Conservation (phyloP, 2,113 vertebrate species). For the Crotalus viridis region DNA sequence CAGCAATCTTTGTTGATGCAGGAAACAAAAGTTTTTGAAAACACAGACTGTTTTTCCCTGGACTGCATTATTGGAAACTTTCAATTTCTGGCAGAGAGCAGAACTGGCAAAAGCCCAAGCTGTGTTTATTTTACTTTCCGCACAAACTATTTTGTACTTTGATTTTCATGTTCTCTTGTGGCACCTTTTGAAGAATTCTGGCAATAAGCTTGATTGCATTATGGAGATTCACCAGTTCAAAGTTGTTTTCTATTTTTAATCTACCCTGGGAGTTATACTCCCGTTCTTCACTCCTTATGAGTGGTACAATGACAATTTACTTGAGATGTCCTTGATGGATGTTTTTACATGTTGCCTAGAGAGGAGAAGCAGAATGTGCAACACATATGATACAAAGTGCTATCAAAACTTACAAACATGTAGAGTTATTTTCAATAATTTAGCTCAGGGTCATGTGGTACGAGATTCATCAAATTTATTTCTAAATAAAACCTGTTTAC, state of each 20-base stretch:
- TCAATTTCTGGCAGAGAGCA: constrained; percentile 37
- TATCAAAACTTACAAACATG: background rate
- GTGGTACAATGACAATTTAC: constrained; percentile 39
- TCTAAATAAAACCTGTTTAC: constrained; percentile 11
- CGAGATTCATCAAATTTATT: background rate
- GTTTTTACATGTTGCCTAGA: constrained; percentile 22
- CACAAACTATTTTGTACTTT: constrained; percentile 44
- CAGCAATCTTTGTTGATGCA: background rate
- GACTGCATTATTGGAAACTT: constrained; percentile 32
- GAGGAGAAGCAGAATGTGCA: background rate
- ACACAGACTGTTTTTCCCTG: constrained; percentile 17
- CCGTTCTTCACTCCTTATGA: constrained; percentile 32
- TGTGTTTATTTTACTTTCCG: constrained; percentile 47
- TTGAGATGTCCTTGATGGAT: constrained; percentile 37
- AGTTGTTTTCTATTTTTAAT: constrained; percentile 48
- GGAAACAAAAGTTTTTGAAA: background rate
- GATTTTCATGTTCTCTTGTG: constrained; percentile 50
- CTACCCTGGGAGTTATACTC: constrained; percentile 27
- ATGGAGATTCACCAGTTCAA: constrained; percentile 37
- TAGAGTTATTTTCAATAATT: background rate
- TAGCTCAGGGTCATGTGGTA: background rate
- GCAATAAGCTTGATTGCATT: constrained; percentile 32
- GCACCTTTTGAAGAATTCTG: constrained; percentile 27
- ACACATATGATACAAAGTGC: background rate
- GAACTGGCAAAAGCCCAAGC: constrained; percentile 40